phyloP scores from a whole-genome alignment of 2,888 invertebrate genomes.

The Plebejus anna region DNA sequence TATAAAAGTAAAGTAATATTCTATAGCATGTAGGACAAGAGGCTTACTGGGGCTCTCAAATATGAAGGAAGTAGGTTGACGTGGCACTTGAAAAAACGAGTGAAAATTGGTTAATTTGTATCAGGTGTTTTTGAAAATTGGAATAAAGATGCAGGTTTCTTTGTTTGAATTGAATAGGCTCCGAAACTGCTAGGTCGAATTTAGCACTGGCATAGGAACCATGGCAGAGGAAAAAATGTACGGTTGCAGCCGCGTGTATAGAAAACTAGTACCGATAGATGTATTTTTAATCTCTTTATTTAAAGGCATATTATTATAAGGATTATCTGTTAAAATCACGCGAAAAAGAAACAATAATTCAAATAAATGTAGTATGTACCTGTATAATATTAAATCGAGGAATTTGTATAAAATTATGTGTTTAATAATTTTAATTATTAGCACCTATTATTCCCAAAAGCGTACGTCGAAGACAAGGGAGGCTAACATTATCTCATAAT shows the following conservation, averaged over 20 bases:
- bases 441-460: not conserved
- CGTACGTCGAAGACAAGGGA: not conserved
- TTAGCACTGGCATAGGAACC: too few relatives aligned
- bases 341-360: too few relatives aligned
- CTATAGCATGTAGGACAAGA: constrained; percentile 21
- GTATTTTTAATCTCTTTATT: too few relatives aligned
- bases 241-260: too few relatives aligned
- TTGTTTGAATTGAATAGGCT: too few relatives aligned
- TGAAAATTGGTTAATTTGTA: constrained; percentile 13
- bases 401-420: not conserved
- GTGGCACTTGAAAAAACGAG: not conserved
- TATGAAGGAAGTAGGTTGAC: constrained; percentile 20
- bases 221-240: too few relatives aligned
- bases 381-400: too few relatives aligned
- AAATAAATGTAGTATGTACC: too few relatives aligned
- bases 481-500: not conserved
- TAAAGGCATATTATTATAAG: too few relatives aligned
- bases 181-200: too few relatives aligned
- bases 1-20: constrained; percentile 6
- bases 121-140: not conserved
- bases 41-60: constrained; percentile 11
- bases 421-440: not conserved
- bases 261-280: too few relatives aligned
- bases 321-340: too few relatives aligned
- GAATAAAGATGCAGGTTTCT: not conserved